Conservation (phyloP, 2,113 vertebrate genomes). For the Telmatochromis brachygnathus region DNA sequence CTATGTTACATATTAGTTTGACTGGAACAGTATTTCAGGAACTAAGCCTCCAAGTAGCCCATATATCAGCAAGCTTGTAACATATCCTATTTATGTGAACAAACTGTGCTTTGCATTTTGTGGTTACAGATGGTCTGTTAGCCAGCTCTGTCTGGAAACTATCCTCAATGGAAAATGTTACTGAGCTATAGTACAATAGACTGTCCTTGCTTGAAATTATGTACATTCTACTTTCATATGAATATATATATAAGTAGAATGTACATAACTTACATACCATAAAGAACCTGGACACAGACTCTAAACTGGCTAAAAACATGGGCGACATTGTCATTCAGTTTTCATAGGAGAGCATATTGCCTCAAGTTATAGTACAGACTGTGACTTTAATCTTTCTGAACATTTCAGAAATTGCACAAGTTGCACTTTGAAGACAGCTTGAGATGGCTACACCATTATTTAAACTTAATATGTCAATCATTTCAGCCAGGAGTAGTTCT, state of each 20-base stretch:
- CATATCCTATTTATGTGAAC: not conserved
- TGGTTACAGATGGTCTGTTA: not conserved
- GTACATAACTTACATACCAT: not conserved
- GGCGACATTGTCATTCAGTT: not conserved
- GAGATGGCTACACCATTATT: constrained; percentile 56
- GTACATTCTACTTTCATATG: not conserved
- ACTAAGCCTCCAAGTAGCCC: not conserved
- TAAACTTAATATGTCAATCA: constrained; percentile 71
- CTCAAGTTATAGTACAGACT: not conserved
- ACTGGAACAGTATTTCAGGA: not conserved
- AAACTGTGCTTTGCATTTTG: not conserved
- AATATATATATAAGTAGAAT: not conserved
- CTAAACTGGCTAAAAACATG: not conserved
- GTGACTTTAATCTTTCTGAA: constrained; percentile 29
- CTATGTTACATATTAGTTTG: not conserved
- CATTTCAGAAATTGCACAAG: constrained; percentile 57
- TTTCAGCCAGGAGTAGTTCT: constrained; percentile 51
- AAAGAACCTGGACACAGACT: not conserved
- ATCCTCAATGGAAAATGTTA: not conserved
- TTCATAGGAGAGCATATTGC: not conserved
- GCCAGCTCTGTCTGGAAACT: not conserved
- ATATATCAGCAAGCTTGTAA: not conserved
- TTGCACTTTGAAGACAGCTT: constrained; percentile 55
- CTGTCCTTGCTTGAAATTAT: not conserved
- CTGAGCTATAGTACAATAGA: not conserved